A percentile compares a stretch with the other conserved stretches of the same genome.
Evolutionary conservation across 2,113 vertebrate genomes (phyloP).

Genomic region (Malurus elegans): DNA sequence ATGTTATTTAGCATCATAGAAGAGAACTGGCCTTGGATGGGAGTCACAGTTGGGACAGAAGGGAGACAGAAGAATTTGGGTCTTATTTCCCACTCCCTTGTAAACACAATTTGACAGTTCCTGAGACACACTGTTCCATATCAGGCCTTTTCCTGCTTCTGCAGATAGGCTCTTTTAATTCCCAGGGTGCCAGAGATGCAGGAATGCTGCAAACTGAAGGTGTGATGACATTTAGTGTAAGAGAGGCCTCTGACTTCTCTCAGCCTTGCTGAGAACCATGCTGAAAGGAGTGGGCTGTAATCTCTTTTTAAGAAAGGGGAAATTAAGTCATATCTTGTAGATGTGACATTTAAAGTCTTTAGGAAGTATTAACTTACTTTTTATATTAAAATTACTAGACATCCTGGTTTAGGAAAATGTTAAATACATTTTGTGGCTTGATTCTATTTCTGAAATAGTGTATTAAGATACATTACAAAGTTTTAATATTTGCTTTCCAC

Average conservation of each 20-base stretch:
- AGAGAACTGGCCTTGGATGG: not conserved
- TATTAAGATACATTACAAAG: not conserved
- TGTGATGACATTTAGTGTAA: not conserved
- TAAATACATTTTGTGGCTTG: not conserved
- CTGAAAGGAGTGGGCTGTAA: not conserved
- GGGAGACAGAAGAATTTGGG: not conserved
- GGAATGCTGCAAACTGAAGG: not conserved
- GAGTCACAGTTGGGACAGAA: not conserved
- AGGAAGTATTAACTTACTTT: not conserved
- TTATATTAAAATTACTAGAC: not conserved
- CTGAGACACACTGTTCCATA: not conserved
- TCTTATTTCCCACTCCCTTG: not conserved
- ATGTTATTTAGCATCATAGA: not conserved
- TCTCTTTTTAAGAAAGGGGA: not conserved
- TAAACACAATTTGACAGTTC: not conserved
- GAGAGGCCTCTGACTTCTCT: not conserved
- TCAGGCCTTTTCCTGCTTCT: not conserved
- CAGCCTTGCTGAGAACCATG: not conserved
- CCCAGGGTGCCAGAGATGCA: not conserved
- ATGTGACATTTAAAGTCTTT: not conserved
- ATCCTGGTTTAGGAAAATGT: not conserved
- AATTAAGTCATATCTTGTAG: not conserved
- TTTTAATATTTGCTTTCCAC: not conserved
- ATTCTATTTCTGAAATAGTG: not conserved
- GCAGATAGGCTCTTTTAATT: not conserved